A percentile compares a stretch with the other conserved stretches of the same genome.
Conservation (phyloP, 2,113 vertebrate genomes). For the Lichenostomus cassidix region DNA sequence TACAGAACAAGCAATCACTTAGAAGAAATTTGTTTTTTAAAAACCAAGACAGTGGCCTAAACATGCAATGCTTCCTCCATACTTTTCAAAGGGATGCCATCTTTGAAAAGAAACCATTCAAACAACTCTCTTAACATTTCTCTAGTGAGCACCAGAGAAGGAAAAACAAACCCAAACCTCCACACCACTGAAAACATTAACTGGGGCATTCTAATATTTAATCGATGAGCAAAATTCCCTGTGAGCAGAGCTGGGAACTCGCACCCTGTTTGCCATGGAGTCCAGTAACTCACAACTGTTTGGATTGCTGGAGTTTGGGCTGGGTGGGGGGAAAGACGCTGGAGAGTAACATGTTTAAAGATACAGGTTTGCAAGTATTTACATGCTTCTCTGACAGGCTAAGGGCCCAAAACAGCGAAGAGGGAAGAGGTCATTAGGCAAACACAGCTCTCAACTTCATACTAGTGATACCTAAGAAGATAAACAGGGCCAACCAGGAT, state of each 20-base stretch:
- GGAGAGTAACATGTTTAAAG: background rate
- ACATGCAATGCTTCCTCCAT: background rate
- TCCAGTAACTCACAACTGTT: background rate
- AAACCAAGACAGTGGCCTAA: background rate
- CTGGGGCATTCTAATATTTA: background rate
- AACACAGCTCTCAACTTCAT: background rate
- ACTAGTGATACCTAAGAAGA: background rate
- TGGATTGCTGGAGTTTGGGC: background rate
- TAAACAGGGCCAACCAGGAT: slow-evolving; percentile 11
- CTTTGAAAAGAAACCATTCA: background rate
- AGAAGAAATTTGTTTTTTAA: background rate
- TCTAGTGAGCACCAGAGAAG: background rate
- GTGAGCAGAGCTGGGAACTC: background rate
- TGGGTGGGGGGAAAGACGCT: fast-evolving
- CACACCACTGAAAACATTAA: background rate
- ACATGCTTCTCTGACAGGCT: background rate
- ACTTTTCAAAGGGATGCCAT: background rate
- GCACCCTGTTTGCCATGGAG: background rate
- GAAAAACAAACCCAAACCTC: background rate
- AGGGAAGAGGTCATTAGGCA: background rate
- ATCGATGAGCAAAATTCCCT: background rate
- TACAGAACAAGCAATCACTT: background rate
- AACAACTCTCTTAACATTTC: background rate
- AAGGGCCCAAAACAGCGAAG: background rate
- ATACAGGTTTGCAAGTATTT: background rate